Evolutionary conservation across 2,113 vertebrate genomes (phyloP).

Genomic region (Reinhardtius hippoglossoides): DNA sequence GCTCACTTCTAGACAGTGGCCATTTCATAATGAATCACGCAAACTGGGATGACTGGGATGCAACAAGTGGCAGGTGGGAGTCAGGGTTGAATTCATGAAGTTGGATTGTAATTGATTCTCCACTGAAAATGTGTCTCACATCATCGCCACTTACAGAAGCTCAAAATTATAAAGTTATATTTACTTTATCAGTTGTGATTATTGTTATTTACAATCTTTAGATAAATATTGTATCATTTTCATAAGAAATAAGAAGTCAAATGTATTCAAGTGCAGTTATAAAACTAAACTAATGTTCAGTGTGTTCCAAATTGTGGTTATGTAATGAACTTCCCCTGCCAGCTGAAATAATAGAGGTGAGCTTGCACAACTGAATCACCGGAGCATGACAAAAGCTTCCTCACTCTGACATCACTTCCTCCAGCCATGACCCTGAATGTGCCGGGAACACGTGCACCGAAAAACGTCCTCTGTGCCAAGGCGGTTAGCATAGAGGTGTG

Average conservation of each 20-base stretch:
- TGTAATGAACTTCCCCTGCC: not conserved
- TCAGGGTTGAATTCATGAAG: not conserved
- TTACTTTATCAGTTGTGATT: too few relatives aligned
- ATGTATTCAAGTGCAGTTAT: not conserved
- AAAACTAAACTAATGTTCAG: not conserved
- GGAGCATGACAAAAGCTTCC: not conserved
- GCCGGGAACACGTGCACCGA: not conserved
- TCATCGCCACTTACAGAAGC: not conserved
- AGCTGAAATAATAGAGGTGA: not conserved
- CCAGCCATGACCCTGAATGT: not conserved
- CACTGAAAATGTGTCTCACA: not conserved
- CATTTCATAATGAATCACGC: too few relatives aligned
- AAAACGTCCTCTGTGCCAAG: not conserved
- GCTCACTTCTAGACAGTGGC: too few relatives aligned
- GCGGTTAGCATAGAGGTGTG: too few relatives aligned
- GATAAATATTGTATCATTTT: too few relatives aligned
- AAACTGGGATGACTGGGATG: too few relatives aligned
- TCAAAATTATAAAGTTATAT: not conserved
- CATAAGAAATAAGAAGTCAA: not conserved
- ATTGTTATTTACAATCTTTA: too few relatives aligned
- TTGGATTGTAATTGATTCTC: not conserved
- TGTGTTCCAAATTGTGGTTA: not conserved
- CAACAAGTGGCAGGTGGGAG: not conserved
- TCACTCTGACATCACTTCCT: conserved; percentile 41
- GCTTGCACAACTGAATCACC: not conserved